phyloP scores from a whole-genome alignment of 2,113 vertebrate genomes.

The Carassius carassius region DNA sequence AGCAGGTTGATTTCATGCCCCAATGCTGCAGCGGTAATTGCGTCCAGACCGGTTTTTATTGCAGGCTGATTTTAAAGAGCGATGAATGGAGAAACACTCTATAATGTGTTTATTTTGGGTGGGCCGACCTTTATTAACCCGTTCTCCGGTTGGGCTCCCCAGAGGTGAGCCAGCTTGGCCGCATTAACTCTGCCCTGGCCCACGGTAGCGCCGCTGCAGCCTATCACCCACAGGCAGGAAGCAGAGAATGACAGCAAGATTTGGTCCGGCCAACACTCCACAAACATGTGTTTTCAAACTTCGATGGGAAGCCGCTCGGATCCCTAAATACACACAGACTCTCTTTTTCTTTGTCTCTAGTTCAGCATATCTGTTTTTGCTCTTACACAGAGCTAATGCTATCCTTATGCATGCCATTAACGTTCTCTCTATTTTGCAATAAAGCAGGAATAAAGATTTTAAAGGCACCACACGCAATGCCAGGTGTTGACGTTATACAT shows the following conservation, averaged over 20 bases:
- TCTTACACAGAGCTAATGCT: constrained; percentile 11
- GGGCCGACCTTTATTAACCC: constrained; percentile 97
- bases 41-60: constrained; percentile 96
- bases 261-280: constrained; percentile 73
- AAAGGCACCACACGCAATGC: constrained; percentile 43
- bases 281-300: constrained; percentile 73
- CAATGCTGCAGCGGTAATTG: constrained; percentile 92
- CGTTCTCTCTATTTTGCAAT: constrained; percentile 14
- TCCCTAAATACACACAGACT: constrained; percentile 54
- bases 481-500: constrained; percentile 60
- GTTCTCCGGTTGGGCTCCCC: constrained; percentile 86
- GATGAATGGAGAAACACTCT: constrained; percentile 93
- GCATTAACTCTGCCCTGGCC: constrained; percentile 84
- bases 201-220: constrained; percentile 79
- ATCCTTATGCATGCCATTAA: constrained; percentile 54
- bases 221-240: constrained; percentile 78
- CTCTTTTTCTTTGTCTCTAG: constrained; percentile 53
- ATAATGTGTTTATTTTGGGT: constrained; percentile 97
- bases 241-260: constrained; percentile 84
- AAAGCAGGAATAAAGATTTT: constrained; percentile 51
- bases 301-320: constrained; percentile 35
- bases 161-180: constrained; percentile 78
- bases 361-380: constrained; percentile 43
- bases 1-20: constrained; percentile 96
- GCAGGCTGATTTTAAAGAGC: constrained; percentile 95